phyloP scores from a whole-genome alignment of 2,888 invertebrate species.

The Ophion slaviceki region DNA sequence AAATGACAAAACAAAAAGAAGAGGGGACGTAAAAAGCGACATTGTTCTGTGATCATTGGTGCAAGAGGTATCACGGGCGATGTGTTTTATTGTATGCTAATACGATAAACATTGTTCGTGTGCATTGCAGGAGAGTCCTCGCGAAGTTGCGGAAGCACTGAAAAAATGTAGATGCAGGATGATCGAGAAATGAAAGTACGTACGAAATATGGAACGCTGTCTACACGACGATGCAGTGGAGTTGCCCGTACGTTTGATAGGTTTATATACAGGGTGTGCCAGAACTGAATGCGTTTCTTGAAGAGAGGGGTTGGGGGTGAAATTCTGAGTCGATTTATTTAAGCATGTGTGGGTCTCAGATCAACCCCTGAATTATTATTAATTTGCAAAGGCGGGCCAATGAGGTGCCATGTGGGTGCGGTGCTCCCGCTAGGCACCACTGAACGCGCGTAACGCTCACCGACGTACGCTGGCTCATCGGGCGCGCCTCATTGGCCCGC shows the following conservation, averaged over 20 bases:
- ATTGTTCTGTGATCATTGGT: neutral
- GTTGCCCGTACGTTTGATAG: conserved; percentile 2
- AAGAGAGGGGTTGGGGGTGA: too few species aligned
- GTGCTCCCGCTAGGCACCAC: too few species aligned
- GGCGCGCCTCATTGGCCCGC: too few species aligned
- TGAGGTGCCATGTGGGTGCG: too few species aligned
- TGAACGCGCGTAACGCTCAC: too few species aligned
- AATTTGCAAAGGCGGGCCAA: too few species aligned
- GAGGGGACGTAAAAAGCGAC: neutral
- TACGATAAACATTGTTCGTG: neutral
- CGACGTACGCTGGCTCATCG: too few species aligned
- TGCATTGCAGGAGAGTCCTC: neutral
- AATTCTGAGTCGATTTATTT: too few species aligned
- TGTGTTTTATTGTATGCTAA: neutral
- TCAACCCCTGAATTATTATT: too few species aligned
- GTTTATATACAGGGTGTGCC: neutral
- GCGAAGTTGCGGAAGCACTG: neutral
- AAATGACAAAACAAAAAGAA: neutral
- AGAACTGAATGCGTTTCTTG: too few species aligned
- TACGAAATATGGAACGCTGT: conserved; percentile 26
- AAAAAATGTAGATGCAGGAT: neutral
- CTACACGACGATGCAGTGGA: conserved; percentile 24
- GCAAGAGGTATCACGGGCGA: neutral
- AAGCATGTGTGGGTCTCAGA: too few species aligned
- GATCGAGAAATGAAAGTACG: conserved; percentile 4